Percentiles rank a stretch among this genome's conserved stretches.
These are phyloP conservation scores for Nephrotoma flavescens DNA, from an alignment of 2,888 invertebrate species.

Conservation along the genomic window DNA sequence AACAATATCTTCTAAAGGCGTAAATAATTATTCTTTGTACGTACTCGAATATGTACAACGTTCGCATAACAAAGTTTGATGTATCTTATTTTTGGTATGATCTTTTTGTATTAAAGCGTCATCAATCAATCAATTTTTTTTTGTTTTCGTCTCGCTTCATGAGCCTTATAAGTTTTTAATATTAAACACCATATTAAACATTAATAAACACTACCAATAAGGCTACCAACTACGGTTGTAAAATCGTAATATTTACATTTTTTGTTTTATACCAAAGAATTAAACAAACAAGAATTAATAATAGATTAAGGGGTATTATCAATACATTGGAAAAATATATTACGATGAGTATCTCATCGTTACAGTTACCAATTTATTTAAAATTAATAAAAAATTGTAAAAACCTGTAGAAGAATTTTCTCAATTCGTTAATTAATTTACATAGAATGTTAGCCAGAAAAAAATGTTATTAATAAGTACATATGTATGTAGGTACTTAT, in stretches of 20 bases:
- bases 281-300: neutral
- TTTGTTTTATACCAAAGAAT: neutral
- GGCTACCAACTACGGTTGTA: neutral
- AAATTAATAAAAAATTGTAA: neutral
- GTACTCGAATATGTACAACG: neutral
- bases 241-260: neutral
- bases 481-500: too few species aligned
- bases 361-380: neutral
- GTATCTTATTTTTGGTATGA: neutral
- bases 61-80: neutral
- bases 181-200: too few species aligned
- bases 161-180: neutral
- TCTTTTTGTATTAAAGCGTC: neutral
- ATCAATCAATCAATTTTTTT: neutral
- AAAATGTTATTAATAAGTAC: too few species aligned
- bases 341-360: neutral
- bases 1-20: neutral
- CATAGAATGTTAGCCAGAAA: too few species aligned
- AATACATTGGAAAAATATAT: too few species aligned
- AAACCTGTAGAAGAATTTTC: neutral
- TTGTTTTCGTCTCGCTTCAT: neutral
- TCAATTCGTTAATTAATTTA: too few species aligned
- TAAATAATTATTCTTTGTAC: neutral
- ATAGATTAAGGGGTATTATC: too few species aligned
- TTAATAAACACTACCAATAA: neutral